Base-by-base conservation (phyloP, 2,113 vertebrate species). In the Peromyscus californicus region DNA sequence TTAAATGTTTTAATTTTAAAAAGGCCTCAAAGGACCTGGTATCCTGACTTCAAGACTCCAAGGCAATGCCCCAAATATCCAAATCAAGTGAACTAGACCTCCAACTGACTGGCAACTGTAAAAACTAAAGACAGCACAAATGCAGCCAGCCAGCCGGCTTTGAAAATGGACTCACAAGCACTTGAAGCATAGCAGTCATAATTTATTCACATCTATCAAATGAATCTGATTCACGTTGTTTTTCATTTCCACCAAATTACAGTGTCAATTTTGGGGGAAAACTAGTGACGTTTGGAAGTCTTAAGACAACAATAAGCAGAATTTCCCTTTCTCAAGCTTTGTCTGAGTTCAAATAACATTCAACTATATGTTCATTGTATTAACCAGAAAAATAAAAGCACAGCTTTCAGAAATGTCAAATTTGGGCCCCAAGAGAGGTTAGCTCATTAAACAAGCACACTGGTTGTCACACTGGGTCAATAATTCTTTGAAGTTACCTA, bases 401-500 rank as follows among this genome's bases (percentile, higher is more conserved):
- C 5, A 78, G 75, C 31, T 94, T 95, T 97, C 75, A 83, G 63
- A 96, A 94, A 97, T 89, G 76, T 63, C 92, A 89, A 65, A 75
- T 90, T 76, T 90, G 51, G 69, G 90, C 87, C 87, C 72, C 74
- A 89, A 21, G 54, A 96, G 90, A 95, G 70, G 29, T 78, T 69
- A 95, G 15, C 90, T 96, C 95, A 93, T 97, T 97, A 97, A 97
- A 92, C 93, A 94, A 93, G 75, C 57, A 96, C 57, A 21, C 7
- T 80, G 45, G 67, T 78, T 96, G 94, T 80, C 79, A 90, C 63
- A n/a, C 19, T 87, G 74, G 89, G 94, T 91, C 95, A 96, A 84
- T 92, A 93, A 93, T 95, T 97, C 93, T 94, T 97, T 95, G 90
- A 97, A 97, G 94, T 92, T 83, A 95, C 76, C 94, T 95, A 84